Percentiles rank a stretch among this genome's conserved stretches.
Conservation (phyloP, 2,797 vertebrate genomes). For the Trachops cirrhosus region DNA sequence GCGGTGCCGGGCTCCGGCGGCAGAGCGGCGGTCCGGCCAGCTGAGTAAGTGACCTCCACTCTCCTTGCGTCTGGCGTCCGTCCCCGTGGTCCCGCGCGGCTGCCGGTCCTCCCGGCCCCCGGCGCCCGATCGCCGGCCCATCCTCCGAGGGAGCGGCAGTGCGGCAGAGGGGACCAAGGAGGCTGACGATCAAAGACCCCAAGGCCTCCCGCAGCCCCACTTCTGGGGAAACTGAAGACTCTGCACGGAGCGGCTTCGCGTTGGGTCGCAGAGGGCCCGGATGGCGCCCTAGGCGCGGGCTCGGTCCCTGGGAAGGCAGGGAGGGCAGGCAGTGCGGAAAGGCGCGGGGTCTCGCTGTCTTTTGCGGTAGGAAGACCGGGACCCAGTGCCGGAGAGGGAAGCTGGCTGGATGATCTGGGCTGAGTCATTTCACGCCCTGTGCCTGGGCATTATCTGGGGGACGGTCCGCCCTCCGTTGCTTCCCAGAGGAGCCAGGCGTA, state of each 20-base stretch:
- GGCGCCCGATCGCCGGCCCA: background rate
- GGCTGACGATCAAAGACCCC: too few relatives aligned
- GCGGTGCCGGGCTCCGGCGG: background rate
- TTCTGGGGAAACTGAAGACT: background rate
- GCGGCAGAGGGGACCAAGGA: background rate
- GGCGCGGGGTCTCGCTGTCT: background rate
- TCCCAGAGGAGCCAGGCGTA: background rate
- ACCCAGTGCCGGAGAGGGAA: background rate
- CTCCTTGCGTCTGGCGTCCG: background rate
- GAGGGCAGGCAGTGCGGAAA: background rate
- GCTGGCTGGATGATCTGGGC: background rate
- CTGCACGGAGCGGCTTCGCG: background rate
- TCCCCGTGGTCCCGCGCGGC: background rate
- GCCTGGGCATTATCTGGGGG: background rate
- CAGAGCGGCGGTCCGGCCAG: background rate
- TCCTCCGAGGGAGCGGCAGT: background rate
- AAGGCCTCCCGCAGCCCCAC: background rate
- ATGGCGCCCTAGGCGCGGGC: too few relatives aligned
- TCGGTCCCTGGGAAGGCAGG: background rate
- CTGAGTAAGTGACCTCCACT: conserved; percentile 54
- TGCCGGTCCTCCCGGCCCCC: background rate
- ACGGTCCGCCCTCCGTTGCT: background rate
- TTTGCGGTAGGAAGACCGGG: background rate
- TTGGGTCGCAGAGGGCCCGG: too few relatives aligned
- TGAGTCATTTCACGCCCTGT: background rate